Conservation (phyloP, 2,113 vertebrate species). For the Dissostichus mawsoni region DNA sequence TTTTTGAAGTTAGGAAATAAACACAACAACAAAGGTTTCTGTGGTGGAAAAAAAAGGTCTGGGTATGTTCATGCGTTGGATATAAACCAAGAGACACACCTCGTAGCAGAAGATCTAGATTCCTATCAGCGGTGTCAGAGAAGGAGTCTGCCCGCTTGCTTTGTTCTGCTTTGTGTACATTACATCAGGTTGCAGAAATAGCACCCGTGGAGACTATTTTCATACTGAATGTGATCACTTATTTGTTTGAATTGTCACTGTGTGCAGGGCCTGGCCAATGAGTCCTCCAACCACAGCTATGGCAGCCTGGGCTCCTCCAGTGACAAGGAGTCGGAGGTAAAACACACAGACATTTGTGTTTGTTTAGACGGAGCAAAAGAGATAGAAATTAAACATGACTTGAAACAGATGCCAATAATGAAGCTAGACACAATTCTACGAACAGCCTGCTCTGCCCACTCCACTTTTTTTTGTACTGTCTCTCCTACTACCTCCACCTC, state of each 20-base stretch:
- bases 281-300: constrained; percentile 99
- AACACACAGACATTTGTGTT: constrained; percentile 18
- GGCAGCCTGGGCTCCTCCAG: constrained; percentile 98
- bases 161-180: constrained; percentile 24
- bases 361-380: neutral
- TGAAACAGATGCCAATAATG: neutral
- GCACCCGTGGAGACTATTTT: constrained; percentile 17
- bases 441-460: constrained; percentile 39
- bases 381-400: neutral
- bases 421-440: constrained; percentile 22
- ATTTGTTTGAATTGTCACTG: constrained; percentile 57
- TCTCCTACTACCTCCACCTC: constrained; percentile 58
- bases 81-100: constrained; percentile 58
- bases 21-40: neutral
- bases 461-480: constrained; percentile 27
- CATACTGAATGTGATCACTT: constrained; percentile 9
- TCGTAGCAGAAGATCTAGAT: constrained; percentile 41
- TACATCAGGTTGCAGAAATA: constrained; percentile 6
- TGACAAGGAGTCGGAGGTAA: constrained; percentile 99
- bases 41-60: constrained; percentile 31
- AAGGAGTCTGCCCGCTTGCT: neutral
- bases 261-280: constrained; percentile 94
- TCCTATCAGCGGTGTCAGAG: constrained; percentile 21
- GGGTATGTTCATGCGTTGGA: constrained; percentile 3
- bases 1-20: neutral